These are phyloP conservation scores for Temnothorax rugatulus DNA, from an alignment of 2,888 invertebrate genomes.

Conservation along the genomic window DNA sequence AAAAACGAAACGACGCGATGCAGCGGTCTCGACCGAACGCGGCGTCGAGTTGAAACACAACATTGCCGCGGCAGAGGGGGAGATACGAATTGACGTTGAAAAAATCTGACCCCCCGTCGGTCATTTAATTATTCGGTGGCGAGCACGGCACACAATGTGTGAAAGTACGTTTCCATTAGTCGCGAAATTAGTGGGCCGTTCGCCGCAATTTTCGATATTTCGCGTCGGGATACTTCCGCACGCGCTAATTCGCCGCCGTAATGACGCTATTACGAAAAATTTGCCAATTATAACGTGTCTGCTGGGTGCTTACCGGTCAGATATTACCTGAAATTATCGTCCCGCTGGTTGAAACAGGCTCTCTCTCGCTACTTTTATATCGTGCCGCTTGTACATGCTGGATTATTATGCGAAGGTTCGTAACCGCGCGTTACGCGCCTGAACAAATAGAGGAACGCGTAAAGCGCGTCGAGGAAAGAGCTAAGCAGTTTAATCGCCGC, in stretches of 20 bases:
- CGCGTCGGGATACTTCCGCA: slow-evolving; percentile 38
- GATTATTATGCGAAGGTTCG: neutral
- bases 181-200: slow-evolving; percentile 34
- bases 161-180: slow-evolving; percentile 53
- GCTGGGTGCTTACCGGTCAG: slow-evolving; percentile 4
- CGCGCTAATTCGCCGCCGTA: slow-evolving; percentile 57
- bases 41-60: neutral
- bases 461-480: neutral
- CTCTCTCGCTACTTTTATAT: neutral
- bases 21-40: neutral
- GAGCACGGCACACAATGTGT: slow-evolving; percentile 3
- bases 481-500: slow-evolving; percentile 6
- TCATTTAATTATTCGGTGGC: slow-evolving; percentile 15
- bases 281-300: slow-evolving; percentile 43
- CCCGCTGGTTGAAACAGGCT: slow-evolving; percentile 19
- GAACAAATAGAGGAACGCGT: neutral
- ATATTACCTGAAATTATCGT: slow-evolving; percentile 42
- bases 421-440: neutral
- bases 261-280: slow-evolving; percentile 57
- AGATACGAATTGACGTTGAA: slow-evolving; percentile 14
- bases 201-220: slow-evolving; percentile 53
- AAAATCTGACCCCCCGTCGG: slow-evolving; percentile 33
- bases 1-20: neutral
- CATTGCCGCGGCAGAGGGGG: neutral
- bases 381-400: neutral